A percentile compares a stretch with the other conserved stretches of the same genome.
These are phyloP conservation scores for Isurus oxyrinchus DNA, from an alignment of 2,113 vertebrate species.

Conservation along the genomic window DNA sequence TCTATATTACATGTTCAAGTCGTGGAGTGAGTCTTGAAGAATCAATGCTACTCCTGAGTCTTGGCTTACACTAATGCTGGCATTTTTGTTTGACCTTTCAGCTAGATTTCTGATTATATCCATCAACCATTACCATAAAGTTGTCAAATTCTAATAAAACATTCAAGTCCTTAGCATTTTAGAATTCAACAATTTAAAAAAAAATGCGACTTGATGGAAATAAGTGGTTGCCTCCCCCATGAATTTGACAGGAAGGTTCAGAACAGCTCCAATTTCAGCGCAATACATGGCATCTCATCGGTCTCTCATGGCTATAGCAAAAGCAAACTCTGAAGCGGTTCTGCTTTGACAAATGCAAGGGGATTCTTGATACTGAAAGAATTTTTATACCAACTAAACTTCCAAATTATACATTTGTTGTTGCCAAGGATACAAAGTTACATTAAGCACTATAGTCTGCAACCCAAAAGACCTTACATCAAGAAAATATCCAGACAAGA, in stretches of 20 bases:
- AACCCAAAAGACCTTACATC: not conserved
- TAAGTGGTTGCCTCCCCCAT: not conserved
- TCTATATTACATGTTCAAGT: not conserved
- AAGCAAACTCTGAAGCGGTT: not conserved
- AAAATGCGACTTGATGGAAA: not conserved
- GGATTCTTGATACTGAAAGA: not conserved
- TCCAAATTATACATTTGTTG: not conserved
- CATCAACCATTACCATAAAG: not conserved
- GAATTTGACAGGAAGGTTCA: not conserved
- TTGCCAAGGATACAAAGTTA: not conserved
- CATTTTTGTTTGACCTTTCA: not conserved
- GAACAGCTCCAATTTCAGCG: not conserved
- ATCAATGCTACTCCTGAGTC: not conserved
- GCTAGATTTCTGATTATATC: not conserved
- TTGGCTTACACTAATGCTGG: not conserved
- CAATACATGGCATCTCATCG: not conserved
- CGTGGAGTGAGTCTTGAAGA: not conserved
- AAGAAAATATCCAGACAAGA: not conserved
- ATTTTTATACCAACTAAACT: not conserved
- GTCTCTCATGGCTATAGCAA: not conserved
- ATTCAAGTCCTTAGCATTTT: not conserved
- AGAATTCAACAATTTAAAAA: not conserved
- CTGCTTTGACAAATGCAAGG: not conserved
- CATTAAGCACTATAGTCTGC: not conserved
- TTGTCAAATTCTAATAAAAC: not conserved